A percentile compares a stretch with the other conserved stretches of the same genome.
Evolutionary conservation across 1,140 invertebrate genomes (phyloP).

Genomic region (Cotesia chilonis): DNA sequence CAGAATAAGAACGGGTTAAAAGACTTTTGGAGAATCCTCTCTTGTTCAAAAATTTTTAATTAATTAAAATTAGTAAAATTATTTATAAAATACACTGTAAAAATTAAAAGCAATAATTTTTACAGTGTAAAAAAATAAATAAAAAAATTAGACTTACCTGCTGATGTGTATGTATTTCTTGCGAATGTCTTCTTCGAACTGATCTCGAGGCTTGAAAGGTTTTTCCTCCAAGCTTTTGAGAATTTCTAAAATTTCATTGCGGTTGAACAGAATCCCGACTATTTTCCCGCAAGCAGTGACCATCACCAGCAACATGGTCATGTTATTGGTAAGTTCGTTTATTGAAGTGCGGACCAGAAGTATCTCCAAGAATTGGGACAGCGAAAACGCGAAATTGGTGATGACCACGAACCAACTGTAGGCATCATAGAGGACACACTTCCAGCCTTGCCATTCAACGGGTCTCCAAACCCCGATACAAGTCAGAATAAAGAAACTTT

Average conservation of each 20-base stretch:
- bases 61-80: too few relatives aligned
- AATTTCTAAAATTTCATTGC: neutral
- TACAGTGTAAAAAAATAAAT: too few relatives aligned
- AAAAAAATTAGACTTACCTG: too few relatives aligned
- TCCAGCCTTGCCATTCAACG: conserved; percentile 3
- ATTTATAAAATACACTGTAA: too few relatives aligned
- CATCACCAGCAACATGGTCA: neutral
- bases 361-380: neutral
- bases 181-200: too few relatives aligned
- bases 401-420: neutral
- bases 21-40: neutral
- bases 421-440: neutral
- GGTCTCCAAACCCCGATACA: conserved; percentile 15
- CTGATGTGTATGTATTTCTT: too few relatives aligned
- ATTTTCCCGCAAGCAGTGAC: neutral
- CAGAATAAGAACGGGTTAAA: neutral
- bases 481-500: conserved; percentile 13
- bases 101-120: too few relatives aligned
- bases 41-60: too few relatives aligned
- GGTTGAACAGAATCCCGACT: neutral
- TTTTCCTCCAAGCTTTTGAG: neutral
- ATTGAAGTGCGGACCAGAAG: conserved; percentile 3
- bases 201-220: neutral
- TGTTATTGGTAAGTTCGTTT: neutral
- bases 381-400: conserved; percentile 2